Base-by-base conservation (phyloP, 2,113 vertebrate species). In the Sitta europaea region DNA sequence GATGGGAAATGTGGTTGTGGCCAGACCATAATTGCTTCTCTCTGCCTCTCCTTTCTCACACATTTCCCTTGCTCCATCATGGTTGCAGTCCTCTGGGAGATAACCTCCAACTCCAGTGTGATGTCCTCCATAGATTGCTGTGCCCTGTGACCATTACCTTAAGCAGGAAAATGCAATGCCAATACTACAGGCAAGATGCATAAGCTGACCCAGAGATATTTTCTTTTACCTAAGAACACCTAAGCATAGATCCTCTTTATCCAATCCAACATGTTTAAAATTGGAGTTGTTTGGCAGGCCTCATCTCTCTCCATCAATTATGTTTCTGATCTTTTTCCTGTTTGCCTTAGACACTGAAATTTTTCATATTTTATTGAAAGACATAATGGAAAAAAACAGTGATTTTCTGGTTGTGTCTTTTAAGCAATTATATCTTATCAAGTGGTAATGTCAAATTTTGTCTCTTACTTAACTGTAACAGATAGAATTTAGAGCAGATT, bases 101-200 rank as follows among this genome's bases (percentile, higher is more conserved):
- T 22, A 35, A 11, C 9, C 25, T 82, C 33, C 53, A 47, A 5
- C 23, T 67, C 23, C n/a, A 27, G 0, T 2, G 1, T 35, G 4
- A 10, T 48, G 15, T 38, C 28, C 15, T 53, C 20, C 48, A 68
- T 4, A 51, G 27, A 29, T n/a, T 36, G 23, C 40, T 29, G 6
- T 33, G 21, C 5, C 75, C 75, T 77, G 35, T 35, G 25, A 28
- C 8, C 47, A 29, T 33, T 35, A 20, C 65, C 54, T 54, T n/a
- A 50, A 53, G 18, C 29, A 45, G 24, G 36, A 48, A 86, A 79
- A 61, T 48, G 1, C 10, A 62, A 53, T 65, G 43, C 13, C 42
- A 47, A 35, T n/a, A 31, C 14, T 76, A 27, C 40, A 27, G 24
- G 21, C 12, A 71, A 62, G 23, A 75, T 55, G 23, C 25, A 48